A percentile compares a stretch with the other conserved stretches of the same genome.
Conservation (phyloP, 2,113 vertebrate species). For the Thryonomys swinderianus region DNA sequence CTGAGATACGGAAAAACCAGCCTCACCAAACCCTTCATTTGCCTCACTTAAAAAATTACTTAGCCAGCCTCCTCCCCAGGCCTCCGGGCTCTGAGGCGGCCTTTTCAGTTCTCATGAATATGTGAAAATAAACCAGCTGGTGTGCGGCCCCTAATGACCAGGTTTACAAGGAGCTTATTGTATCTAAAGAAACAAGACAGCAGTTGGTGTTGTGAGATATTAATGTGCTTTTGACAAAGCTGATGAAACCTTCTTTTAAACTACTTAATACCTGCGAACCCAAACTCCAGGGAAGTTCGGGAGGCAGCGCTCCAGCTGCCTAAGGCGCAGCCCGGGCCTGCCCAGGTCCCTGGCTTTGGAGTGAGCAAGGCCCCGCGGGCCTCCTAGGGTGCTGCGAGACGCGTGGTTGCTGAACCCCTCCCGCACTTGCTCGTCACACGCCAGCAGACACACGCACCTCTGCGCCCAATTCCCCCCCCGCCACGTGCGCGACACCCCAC, state of each 20-base stretch:
- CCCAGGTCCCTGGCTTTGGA: background rate
- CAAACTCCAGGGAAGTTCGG: constrained; percentile 7
- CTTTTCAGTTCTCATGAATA: background rate
- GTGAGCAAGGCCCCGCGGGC: background rate
- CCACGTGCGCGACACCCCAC: background rate
- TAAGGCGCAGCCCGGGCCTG: background rate
- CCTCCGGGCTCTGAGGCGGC: background rate
- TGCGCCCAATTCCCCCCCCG: background rate
- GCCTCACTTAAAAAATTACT: constrained; percentile 78
- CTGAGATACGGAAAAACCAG: background rate
- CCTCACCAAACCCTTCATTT: constrained; percentile 74
- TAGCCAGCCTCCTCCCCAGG: background rate
- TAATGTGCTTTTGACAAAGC: constrained; percentile 69
- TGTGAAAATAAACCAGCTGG: constrained; percentile 61
- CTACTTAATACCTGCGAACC: constrained; percentile 69
- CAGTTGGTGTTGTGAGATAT: constrained; percentile 70
- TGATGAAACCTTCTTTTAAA: constrained; percentile 64
- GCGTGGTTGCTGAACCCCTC: background rate
- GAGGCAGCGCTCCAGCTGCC: background rate
- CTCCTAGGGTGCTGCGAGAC: background rate
- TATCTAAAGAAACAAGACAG: constrained; percentile 73
- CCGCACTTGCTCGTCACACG: background rate
- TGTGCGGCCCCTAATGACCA: constrained; percentile 74
- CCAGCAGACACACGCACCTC: background rate
- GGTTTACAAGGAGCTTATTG: constrained; percentile 76